A percentile compares a stretch with the other conserved stretches of the same genome.
These are phyloP conservation scores for Euphonia xanthogaster DNA, from an alignment of 2,797 vertebrate genomes.

Conservation along the genomic window DNA sequence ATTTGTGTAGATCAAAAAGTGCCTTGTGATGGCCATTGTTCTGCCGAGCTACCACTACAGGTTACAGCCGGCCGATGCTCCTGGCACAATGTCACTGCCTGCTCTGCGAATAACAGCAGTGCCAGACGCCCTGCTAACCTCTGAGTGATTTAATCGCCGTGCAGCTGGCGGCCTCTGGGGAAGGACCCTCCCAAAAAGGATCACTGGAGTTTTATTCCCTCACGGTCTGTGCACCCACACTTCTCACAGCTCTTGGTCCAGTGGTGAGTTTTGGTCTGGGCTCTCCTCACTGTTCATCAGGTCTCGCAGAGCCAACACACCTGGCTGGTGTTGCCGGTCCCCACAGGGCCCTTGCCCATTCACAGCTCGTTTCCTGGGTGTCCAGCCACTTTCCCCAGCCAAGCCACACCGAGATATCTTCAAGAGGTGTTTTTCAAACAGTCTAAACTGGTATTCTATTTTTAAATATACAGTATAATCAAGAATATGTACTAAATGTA, in stretches of 20 bases:
- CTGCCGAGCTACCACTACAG: not conserved
- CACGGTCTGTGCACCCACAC: no score
- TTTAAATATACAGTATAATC: not conserved
- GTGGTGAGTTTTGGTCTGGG: not conserved
- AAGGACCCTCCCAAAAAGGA: not conserved
- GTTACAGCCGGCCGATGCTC: not conserved
- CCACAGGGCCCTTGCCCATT: not conserved
- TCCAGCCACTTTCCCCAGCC: not conserved
- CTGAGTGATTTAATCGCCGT: not conserved
- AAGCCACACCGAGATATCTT: not conserved
- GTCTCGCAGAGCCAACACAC: not conserved
- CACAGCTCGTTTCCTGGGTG: not conserved
- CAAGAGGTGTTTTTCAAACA: not conserved
- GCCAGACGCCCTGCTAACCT: not conserved
- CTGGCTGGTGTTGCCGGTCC: no score
- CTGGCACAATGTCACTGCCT: not conserved
- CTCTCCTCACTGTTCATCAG: not conserved
- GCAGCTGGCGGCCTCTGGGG: not conserved
- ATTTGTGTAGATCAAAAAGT: not conserved
- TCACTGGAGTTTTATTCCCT: not conserved
- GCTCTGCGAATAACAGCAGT: not conserved
- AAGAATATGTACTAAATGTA: not conserved
- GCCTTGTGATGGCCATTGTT: not conserved
- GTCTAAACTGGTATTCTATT: not conserved
- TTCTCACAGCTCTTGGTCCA: not conserved